phyloP scores from a whole-genome alignment of 2,888 invertebrate species.

The Epirrita christyi region DNA sequence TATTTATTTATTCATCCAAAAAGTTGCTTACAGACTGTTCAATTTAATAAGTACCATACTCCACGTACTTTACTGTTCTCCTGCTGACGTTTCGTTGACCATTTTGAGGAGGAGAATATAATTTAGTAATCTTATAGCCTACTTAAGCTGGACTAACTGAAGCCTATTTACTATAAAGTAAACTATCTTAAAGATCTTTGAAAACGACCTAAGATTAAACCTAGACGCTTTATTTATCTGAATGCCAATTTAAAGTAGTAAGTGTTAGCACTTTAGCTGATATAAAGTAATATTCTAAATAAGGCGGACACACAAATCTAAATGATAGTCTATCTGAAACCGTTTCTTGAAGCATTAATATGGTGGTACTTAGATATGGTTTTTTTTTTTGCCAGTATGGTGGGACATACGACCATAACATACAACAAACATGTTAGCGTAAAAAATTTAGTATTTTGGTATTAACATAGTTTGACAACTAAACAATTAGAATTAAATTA shows the following conservation, averaged over 20 bases:
- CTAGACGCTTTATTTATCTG: conserved; percentile 10
- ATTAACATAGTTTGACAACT: too few relatives aligned
- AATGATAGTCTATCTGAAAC: conserved; percentile 55
- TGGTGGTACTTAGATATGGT: conserved; percentile 40
- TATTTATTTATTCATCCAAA: too few relatives aligned
- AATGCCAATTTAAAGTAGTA: conserved; percentile 11
- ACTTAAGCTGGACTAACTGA: too few relatives aligned
- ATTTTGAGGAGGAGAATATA: too few relatives aligned
- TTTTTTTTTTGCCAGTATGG: conserved; percentile 40
- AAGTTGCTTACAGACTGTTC: too few relatives aligned
- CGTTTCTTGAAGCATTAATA: conserved; percentile 35
- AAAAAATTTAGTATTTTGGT: too few relatives aligned
- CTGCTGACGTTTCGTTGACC: too few relatives aligned
- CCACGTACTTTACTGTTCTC: too few relatives aligned
- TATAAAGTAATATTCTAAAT: neutral
- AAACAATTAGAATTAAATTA: too few relatives aligned
- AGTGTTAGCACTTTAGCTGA: neutral
- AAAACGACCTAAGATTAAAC: conserved; percentile 3
- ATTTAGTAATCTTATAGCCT: too few relatives aligned
- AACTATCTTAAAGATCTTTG: conserved; percentile 1
- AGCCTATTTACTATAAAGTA: neutral
- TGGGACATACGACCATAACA: conserved; percentile 20
- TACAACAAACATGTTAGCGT: too few relatives aligned
- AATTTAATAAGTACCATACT: too few relatives aligned
- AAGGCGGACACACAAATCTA: conserved; percentile 54